Evolutionary conservation across 2,888 invertebrate genomes (phyloP), one percentile per base, ranked within the genome.

Genomic region (Philaethria dido): DNA sequence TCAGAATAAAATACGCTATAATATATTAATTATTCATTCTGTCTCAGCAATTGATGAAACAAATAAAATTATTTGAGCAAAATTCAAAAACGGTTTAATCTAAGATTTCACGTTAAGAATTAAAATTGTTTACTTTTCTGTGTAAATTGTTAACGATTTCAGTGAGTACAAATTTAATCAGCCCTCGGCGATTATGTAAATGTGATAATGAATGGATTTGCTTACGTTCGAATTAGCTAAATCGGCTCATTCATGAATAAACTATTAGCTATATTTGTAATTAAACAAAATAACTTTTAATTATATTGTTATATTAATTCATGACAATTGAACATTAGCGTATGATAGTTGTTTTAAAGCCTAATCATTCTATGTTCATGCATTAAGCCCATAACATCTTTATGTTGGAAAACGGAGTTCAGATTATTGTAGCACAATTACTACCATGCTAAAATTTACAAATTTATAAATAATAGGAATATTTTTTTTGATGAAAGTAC

Each of bases 101-200:
- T 59, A 45, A 44, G 45, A 29, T 44, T 60, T 33, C 6, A 39
- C 16, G 11, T 45, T 62, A 57, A 66, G 54, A 54, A 62, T 59
- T 64, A 62, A 48, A 45, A 25, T 59, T 52, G 64, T 64, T 45
- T 60, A 61, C 42, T 68, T 71, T 55, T 55, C 66, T 63, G 54
- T 69, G 60, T 62, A 69, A 72, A 63, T 65, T 72, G 70, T 77
- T 69, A 75, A 73, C 72, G 73, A 76, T 80, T 77, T 75, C 70
- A 76, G 75, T 78, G 78, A 69, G 71, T 86, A 80, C 85, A 86
- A 85, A 85, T 85, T 87, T 84, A 85, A 87, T 86, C 83, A 85
- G 83, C 85, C 79, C 77, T 73, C 75, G 80, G 86, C 85, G 88
- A 83, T 88, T 88, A 89, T 89, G 88, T 74, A 83, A 87, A 88